phyloP scores from a whole-genome alignment of 2,888 invertebrate genomes.

The Macrosoma leucophasiata region DNA sequence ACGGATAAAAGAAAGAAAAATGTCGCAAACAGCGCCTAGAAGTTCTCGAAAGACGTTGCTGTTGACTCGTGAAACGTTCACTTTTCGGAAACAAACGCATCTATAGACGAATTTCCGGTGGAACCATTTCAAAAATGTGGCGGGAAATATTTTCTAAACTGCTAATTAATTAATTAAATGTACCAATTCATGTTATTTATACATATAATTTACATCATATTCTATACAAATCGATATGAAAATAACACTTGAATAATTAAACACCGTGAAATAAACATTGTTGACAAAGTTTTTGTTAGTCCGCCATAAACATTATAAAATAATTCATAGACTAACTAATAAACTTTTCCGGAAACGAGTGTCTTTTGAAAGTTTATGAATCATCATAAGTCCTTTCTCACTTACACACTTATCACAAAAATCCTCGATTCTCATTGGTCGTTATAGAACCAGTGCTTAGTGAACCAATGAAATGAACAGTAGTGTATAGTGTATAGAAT shows the following conservation, averaged over 20 bases:
- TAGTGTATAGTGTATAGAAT: too few relatives aligned
- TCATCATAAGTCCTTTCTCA: constrained; percentile 53
- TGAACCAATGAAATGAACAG: too few relatives aligned
- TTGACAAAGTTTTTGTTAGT: constrained; percentile 7
- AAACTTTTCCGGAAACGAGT: constrained; percentile 72
- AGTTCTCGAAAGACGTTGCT: constrained; percentile 76
- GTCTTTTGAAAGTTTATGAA: constrained; percentile 69
- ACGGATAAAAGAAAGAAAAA: constrained; percentile 75
- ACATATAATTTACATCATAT: too few relatives aligned
- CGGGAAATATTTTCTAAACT: constrained; percentile 43
- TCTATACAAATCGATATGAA: too few relatives aligned
- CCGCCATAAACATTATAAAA: constrained; percentile 47
- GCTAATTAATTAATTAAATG: too few relatives aligned
- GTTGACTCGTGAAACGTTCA: constrained; percentile 77
- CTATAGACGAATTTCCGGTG: constrained; percentile 74
- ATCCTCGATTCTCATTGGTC: constrained; percentile 26
- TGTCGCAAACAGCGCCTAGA: constrained; percentile 74
- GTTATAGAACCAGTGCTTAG: constrained; percentile 15
- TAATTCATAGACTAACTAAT: constrained; percentile 49
- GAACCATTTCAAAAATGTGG: constrained; percentile 63
- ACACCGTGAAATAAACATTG: constrained; percentile 7
- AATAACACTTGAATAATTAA: constrained; percentile 5
- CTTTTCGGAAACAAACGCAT: constrained; percentile 76
- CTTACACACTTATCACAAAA: constrained; percentile 30
- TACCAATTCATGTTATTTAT: too few relatives aligned